Conservation (phyloP, 2,888 invertebrate genomes). For the Petrolisthes cinctipes region DNA sequence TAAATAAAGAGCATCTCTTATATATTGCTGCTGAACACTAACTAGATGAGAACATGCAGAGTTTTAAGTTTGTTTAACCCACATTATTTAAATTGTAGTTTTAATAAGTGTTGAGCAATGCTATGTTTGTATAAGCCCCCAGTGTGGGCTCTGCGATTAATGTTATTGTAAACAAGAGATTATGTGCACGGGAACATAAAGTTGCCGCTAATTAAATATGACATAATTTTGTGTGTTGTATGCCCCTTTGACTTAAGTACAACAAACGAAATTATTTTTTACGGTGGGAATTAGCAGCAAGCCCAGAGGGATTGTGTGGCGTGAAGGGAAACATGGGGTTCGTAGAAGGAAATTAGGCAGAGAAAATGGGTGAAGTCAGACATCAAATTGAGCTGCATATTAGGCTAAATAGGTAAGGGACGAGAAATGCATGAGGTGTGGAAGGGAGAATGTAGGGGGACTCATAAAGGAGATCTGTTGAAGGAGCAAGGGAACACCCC, state of each 20-base stretch:
- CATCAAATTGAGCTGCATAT: too few species aligned
- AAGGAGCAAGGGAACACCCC: too few species aligned
- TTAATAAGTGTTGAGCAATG: constrained; percentile 34
- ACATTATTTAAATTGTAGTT: constrained; percentile 42
- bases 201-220: constrained; percentile 47
- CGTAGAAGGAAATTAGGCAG: too few species aligned
- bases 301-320: too few species aligned
- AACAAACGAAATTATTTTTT: neutral
- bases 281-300: too few species aligned
- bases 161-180: constrained; percentile 48
- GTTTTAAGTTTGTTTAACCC: constrained; percentile 46
- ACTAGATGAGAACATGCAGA: constrained; percentile 27
- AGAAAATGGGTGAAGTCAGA: too few species aligned
- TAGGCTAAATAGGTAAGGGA: too few species aligned
- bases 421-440: too few species aligned
- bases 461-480: too few species aligned
- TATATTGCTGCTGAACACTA: constrained; percentile 21
- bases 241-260: neutral
- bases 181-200: constrained; percentile 44
- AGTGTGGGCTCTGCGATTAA: constrained; percentile 32
- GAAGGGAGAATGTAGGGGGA: too few species aligned
- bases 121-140: constrained; percentile 38
- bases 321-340: too few species aligned
- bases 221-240: constrained; percentile 3
- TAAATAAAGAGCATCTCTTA: constrained; percentile 35